Conservation (phyloP, 2,113 vertebrate species). For the Edolisoma coerulescens region DNA sequence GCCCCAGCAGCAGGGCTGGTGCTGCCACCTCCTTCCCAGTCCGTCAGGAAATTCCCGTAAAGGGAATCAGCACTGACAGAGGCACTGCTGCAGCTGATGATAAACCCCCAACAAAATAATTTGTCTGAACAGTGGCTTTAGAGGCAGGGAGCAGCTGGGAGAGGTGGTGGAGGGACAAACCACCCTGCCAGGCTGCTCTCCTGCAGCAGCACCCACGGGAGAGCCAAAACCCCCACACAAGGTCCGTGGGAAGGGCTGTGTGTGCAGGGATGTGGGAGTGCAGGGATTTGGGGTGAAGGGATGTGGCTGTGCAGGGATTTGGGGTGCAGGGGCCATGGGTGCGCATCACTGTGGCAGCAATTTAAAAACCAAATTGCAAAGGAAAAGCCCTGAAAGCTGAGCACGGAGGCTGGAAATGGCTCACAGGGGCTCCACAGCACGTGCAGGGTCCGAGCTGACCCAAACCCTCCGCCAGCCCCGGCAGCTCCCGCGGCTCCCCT, state of each 20-base stretch:
- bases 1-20: neutral
- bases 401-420: neutral
- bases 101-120: accelerated
- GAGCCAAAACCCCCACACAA: accelerated
- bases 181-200: neutral
- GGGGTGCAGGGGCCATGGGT: neutral
- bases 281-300: neutral
- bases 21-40: neutral
- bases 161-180: neutral
- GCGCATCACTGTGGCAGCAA: accelerated
- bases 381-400: neutral
- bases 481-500: neutral
- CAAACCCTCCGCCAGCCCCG: neutral
- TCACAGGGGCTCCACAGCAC: neutral
- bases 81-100: accelerated
- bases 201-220: accelerated
- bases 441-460: neutral
- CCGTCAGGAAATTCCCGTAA: accelerated
- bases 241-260: accelerated
- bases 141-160: neutral
- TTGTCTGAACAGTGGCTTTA: accelerated
- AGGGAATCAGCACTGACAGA: accelerated
- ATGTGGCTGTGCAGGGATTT: accelerated
- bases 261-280: neutral
- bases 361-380: accelerated